Evolutionary conservation across 1,140 invertebrate genomes (phyloP), one percentile per base, ranked within the genome.

Genomic region (Maniola jurtina): DNA sequence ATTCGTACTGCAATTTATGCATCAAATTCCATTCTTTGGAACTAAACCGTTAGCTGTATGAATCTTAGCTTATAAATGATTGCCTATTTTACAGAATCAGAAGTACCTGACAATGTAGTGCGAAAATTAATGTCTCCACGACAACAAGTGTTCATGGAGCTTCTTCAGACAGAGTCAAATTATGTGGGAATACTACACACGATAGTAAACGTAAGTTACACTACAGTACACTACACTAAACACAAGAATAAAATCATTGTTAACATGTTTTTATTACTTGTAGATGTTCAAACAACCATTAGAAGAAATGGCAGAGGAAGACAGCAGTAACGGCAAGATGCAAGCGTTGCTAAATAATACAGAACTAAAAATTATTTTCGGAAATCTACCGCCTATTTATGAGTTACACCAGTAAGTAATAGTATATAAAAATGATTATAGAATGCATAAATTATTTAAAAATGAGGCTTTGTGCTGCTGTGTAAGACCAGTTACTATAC

Each of bases 281-380:
- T 78, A 99, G 97, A 93, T 98, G 85, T 99, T 99, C 83, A 98
- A 98, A 92, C 94, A 95, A 81, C 97, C 97, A 57, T 92, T 99
- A 68, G 98, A 99, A 91, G 94, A 96, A 71, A 94, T 95, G 89
- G 89, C 93, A 38, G 91, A 95, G 93, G 87, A 97, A 93, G 88
- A 91, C 48, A 80, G 64, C 50, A 82, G 75, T 75, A 88, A 89
- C 72, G 82, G 81, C 42, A 91, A 89, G 66, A 92, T 95, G 91
- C 85, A 86, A 75, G 76, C 95, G 90, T 91, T 99, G 73, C 92
- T 99, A 67, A 97, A 97, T 86, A 95, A 95, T 72, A 97, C 96
- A 34, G 98, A 99, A 93, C 92, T 97, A 34, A 98, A 98, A 92
- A 96, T 97, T 65, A 99, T 99, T 71, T 99, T 99, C 92, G 97